Evolutionary conservation across 2,888 invertebrate species (phyloP), one percentile per base, ranked within the genome.

Genomic region (Dyspetes luteomarginatus): DNA sequence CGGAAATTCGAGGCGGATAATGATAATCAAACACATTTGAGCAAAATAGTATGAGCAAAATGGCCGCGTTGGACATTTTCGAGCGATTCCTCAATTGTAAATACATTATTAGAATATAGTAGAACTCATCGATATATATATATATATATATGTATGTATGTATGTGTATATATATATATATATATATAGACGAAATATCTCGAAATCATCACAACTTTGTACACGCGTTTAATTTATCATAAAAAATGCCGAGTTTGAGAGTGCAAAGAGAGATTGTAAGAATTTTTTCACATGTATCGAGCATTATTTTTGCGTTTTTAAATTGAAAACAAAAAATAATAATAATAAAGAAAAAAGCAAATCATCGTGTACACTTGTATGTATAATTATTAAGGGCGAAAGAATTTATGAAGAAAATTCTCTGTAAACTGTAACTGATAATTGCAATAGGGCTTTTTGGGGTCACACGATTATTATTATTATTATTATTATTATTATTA

Each of bases 1-100:
- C 0, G n/a, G 48, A 67, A 36, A 58, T 62, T 72, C 41, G 56
- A 58, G 58, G 48, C 41, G 64, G 28, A 65, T 19, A 71, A 71
- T 56, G 72, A 78, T 78, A 78, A 78, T 78, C 78, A 78, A 78
- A 78, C 60, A 58, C 30, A 22, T 36, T 62, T 43, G 50, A 36
- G 48, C 28, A 36, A 45, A 41, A 43, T 28, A n/a, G n/a, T n/a
- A n/a, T n/a, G 15, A 58, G 28, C 17, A 19, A 28, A 26, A 52
- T 64, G 43, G 28, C 22, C 50, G 41, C 52, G 68, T 68, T 68
- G 68, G 28, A 65, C 41, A 30, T 72, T 78, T 62, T 67, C 67
- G 43, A 55, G 58, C 48, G 52, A 41, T 52, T 69, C 71, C 60
- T 65, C 58, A 74, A 26, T 52, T 79, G 79, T 79, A 79, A 64